Evolutionary conservation across 2,113 vertebrate genomes (phyloP).

Genomic region (Cygnus atratus): DNA sequence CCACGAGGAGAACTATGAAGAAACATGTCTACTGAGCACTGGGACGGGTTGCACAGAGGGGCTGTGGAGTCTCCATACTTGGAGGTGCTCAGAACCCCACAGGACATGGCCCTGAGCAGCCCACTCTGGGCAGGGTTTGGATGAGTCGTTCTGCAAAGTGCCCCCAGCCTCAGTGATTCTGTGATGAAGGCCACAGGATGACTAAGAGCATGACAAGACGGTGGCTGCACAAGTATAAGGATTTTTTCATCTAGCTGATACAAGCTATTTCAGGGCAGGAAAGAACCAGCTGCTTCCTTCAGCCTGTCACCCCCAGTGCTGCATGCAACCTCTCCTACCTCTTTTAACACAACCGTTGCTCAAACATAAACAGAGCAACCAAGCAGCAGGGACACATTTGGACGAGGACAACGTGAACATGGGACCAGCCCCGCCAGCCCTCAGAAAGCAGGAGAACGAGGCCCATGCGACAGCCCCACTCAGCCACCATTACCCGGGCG

Average conservation of each 20-base stretch:
- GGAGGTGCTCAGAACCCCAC: not conserved
- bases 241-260: not conserved
- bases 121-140: not conserved
- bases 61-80: not conserved
- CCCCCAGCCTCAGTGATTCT: not conserved
- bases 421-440: not conserved
- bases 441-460: not conserved
- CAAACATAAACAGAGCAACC: not conserved
- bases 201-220: not conserved
- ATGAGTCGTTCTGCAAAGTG: not conserved
- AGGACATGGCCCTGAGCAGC: not conserved
- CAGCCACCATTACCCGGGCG: not conserved
- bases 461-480: not conserved
- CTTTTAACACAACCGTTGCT: not conserved
- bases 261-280: not conserved
- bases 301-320: not conserved
- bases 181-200: not conserved
- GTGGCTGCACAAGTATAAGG: not conserved
- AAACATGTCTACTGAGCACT: not conserved
- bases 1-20: accelerated
- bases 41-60: not conserved
- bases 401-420: not conserved
- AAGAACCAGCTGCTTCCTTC: not conserved
- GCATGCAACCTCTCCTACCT: not conserved
- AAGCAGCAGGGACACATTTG: not conserved